A percentile compares a stretch with the other conserved stretches of the same genome.
phyloP scores from a whole-genome alignment of 2,888 invertebrate genomes.

The Blastobasis adustella region DNA sequence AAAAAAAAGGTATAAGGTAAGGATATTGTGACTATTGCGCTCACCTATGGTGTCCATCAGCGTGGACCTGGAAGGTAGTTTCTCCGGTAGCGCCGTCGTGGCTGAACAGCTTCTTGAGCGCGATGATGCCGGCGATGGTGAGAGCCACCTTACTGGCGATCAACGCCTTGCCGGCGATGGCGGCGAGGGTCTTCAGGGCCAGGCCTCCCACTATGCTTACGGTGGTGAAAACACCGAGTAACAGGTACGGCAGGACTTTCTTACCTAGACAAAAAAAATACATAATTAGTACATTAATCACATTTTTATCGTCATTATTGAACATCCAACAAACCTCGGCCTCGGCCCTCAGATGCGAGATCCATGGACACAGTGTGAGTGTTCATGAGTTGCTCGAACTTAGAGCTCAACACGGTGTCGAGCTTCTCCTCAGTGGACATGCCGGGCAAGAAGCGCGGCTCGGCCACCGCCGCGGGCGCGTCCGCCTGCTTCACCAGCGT shows the following conservation, averaged over 20 bases:
- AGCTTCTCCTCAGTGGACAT: slow-evolving; percentile 73
- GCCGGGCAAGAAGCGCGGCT: slow-evolving; percentile 73
- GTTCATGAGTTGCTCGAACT: slow-evolving; percentile 76
- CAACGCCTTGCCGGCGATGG: slow-evolving; percentile 82
- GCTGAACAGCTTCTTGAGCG: slow-evolving; percentile 82
- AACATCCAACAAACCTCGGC: slow-evolving; percentile 47
- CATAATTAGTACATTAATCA: slow-evolving; percentile 6
- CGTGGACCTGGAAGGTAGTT: slow-evolving; percentile 80
- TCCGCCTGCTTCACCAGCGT: slow-evolving; percentile 75
- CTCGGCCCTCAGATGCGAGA: slow-evolving; percentile 69
- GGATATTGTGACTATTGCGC: slow-evolving; percentile 1
- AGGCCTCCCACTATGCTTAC: slow-evolving; percentile 81
- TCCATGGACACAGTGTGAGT: slow-evolving; percentile 80
- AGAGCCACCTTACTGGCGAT: slow-evolving; percentile 83
- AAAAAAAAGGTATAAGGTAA: too few species aligned
- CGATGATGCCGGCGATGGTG: slow-evolving; percentile 82
- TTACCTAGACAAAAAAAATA: slow-evolving; percentile 48
- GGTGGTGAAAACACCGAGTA: slow-evolving; percentile 77
- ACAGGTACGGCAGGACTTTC: slow-evolving; percentile 73
- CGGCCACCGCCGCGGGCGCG: slow-evolving; percentile 66
- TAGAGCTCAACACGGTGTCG: slow-evolving; percentile 63
- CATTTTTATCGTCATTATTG: not conserved
- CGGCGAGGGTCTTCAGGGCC: slow-evolving; percentile 80
- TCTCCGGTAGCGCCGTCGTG: slow-evolving; percentile 77
- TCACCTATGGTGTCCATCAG: slow-evolving; percentile 79